Conservation (phyloP, 2,888 invertebrate genomes). For the Bombyx huttoni region DNA sequence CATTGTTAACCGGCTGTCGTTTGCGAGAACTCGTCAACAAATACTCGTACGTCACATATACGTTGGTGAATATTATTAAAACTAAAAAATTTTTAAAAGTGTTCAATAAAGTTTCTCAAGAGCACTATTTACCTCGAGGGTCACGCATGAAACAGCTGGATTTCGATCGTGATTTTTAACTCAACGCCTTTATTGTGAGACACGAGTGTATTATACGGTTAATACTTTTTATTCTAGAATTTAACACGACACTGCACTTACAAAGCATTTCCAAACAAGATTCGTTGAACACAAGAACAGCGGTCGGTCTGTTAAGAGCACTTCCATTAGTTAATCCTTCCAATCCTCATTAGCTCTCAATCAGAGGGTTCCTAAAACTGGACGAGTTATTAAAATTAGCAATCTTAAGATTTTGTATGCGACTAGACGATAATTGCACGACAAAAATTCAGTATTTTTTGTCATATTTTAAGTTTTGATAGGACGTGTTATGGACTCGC, state of each 20-base stretch:
- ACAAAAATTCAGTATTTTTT: neutral
- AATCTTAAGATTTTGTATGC: neutral
- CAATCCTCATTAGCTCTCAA: neutral
- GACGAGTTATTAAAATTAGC: neutral
- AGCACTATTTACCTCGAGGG: no score
- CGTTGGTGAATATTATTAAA: no score
- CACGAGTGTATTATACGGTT: neutral
- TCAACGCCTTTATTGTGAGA: no score
- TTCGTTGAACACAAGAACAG: neutral
- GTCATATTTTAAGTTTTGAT: no score
- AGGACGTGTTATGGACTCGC: no score
- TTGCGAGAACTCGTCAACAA: no score
- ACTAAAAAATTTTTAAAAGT: no score
- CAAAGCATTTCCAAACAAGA: neutral
- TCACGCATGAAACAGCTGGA: no score
- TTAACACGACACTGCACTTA: neutral
- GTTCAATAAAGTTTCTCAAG: no score
- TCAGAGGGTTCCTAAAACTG: neutral
- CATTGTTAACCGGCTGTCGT: no score
- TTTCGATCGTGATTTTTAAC: no score
- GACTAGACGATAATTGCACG: neutral
- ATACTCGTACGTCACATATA: no score
- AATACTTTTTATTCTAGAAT: neutral
- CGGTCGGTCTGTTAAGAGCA: neutral
- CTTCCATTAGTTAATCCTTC: conserved; percentile 1